Evolutionary conservation across 2,113 vertebrate genomes (phyloP).

Genomic region (Oplegnathus fasciatus): DNA sequence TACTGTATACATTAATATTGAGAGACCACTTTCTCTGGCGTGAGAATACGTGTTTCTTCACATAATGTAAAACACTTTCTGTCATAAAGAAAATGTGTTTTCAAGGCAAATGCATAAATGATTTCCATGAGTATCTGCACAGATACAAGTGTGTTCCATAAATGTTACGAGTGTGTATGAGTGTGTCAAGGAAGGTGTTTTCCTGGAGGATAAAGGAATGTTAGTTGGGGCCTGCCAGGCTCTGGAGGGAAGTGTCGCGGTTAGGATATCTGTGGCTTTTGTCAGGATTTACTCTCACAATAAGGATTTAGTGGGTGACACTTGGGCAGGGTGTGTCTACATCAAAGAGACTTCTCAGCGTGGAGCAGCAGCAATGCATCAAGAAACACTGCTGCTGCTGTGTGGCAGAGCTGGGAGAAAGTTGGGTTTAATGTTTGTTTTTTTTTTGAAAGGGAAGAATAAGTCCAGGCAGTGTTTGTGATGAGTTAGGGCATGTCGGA

Average conservation of each 20-base stretch:
- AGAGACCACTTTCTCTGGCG: neutral
- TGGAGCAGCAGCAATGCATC: conserved; percentile 15
- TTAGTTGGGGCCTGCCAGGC: conserved; percentile 25
- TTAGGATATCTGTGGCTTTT: conserved; percentile 58
- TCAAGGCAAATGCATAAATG: neutral
- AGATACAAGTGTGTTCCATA: neutral
- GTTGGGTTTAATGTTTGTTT: neutral
- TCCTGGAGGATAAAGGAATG: conserved; percentile 39
- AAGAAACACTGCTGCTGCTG: conserved; percentile 13
- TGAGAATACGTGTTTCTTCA: neutral
- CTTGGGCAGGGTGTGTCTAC: conserved; percentile 53
- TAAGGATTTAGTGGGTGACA: conserved; percentile 64
- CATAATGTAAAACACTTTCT: neutral
- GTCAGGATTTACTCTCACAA: conserved; percentile 64
- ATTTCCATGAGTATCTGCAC: neutral
- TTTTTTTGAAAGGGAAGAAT: neutral
- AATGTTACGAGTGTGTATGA: neutral
- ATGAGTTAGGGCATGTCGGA: neutral
- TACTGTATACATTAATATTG: neutral
- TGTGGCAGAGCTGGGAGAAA: conserved; percentile 3
- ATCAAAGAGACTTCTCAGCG: conserved; percentile 58
- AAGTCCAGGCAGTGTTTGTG: neutral
- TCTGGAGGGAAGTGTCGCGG: conserved; percentile 29
- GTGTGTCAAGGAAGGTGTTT: conserved; percentile 10
- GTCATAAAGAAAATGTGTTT: neutral